Percentiles rank a stretch among this genome's conserved stretches.
These are phyloP conservation scores for Amazona vittata DNA, from an alignment of 2,113 vertebrate species.

Conservation along the genomic window DNA sequence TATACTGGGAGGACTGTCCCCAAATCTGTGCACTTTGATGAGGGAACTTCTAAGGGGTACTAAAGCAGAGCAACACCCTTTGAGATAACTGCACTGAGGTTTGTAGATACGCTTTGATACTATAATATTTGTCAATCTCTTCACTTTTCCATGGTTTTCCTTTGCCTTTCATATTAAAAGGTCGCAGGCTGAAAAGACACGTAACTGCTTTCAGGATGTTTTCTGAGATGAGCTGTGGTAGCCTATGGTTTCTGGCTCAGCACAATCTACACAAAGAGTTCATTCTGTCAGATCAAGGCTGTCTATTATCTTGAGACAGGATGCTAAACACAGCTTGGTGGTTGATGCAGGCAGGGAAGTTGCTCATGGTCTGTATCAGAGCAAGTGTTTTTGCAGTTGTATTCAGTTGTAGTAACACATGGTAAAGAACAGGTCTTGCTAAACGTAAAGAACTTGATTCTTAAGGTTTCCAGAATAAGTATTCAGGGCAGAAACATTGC, in stretches of 20 bases:
- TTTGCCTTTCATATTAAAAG: neutral
- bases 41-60: neutral
- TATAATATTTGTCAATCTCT: neutral
- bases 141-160: neutral
- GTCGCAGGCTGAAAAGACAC: neutral
- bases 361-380: neutral
- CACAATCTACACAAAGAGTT: neutral
- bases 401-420: neutral
- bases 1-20: neutral
- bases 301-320: neutral
- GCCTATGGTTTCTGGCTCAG: neutral
- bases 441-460: neutral
- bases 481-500: neutral
- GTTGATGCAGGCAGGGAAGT: neutral
- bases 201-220: neutral
- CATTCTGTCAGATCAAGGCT: neutral
- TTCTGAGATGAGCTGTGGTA: neutral
- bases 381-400: neutral
- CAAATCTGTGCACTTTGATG: neutral
- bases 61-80: neutral
- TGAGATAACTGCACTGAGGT: neutral
- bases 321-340: neutral
- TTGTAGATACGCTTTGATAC: neutral
- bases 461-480: neutral
- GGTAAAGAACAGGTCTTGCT: neutral